These are phyloP conservation scores for Argya squamiceps DNA, from an alignment of 2,797 vertebrate genomes.

Conservation along the genomic window DNA sequence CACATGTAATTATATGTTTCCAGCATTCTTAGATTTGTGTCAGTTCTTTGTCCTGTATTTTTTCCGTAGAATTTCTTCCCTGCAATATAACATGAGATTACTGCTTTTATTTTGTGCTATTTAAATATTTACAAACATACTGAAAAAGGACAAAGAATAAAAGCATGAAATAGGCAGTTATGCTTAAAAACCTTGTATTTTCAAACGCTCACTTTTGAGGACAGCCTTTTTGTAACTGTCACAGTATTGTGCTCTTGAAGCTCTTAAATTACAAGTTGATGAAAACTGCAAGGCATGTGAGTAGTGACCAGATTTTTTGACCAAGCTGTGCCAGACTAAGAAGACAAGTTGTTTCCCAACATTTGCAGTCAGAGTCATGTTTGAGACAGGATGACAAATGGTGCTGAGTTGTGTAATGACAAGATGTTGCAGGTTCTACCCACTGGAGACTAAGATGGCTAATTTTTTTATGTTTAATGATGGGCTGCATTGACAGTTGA, in stretches of 20 bases:
- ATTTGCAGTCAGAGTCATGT: neutral
- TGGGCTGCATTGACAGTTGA: neutral
- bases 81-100: neutral
- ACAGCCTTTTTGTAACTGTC: neutral
- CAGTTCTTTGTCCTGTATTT: neutral
- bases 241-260: neutral
- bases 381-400: neutral
- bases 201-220: constrained; percentile 34
- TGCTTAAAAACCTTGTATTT: neutral
- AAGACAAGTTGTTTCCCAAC: neutral
- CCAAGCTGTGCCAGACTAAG: neutral
- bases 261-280: neutral
- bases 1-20: neutral
- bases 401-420: neutral
- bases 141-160: neutral
- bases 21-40: neutral
- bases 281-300: neutral
- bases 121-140: neutral
- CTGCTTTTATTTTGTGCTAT: neutral
- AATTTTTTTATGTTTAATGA: neutral
- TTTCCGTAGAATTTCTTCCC: neutral
- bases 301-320: neutral
- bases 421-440: neutral
- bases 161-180: neutral
- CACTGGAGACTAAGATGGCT: neutral